Evolutionary conservation across 2,888 invertebrate genomes (phyloP).

Genomic region (Drosophila affinis): DNA sequence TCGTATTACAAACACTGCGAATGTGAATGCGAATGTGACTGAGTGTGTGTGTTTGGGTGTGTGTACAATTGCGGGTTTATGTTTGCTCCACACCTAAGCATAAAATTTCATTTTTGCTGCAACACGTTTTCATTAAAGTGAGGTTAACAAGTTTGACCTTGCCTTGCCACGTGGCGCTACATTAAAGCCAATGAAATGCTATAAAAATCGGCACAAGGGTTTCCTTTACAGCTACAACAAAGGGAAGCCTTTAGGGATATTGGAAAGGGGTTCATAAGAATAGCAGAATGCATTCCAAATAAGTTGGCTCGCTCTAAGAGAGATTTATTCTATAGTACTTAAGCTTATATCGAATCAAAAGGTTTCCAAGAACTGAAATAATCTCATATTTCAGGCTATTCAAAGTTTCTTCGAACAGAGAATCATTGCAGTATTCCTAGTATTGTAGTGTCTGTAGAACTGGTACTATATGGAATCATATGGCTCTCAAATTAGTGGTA

Average conservation of each 20-base stretch:
- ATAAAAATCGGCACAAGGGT: background rate
- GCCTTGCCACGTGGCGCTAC: background rate
- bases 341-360: too few species aligned
- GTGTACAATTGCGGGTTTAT: slow-evolving; percentile 35
- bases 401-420: too few species aligned
- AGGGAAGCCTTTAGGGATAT: background rate
- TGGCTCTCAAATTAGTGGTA: too few species aligned
- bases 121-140: background rate
- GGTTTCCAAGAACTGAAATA: too few species aligned
- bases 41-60: slow-evolving; percentile 10
- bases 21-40: background rate
- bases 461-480: too few species aligned
- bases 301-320: too few species aligned
- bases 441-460: too few species aligned
- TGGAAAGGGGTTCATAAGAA: too few species aligned
- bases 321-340: too few species aligned
- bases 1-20: slow-evolving; percentile 26
- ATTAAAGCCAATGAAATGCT: background rate
- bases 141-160: background rate
- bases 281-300: too few species aligned
- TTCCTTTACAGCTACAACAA: background rate
- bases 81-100: slow-evolving; percentile 33
- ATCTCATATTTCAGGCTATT: too few species aligned
- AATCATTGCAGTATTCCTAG: too few species aligned
- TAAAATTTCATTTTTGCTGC: slow-evolving; percentile 22